phyloP scores from a whole-genome alignment of 1,140 invertebrate species.

The Potamilus streckersoni region DNA sequence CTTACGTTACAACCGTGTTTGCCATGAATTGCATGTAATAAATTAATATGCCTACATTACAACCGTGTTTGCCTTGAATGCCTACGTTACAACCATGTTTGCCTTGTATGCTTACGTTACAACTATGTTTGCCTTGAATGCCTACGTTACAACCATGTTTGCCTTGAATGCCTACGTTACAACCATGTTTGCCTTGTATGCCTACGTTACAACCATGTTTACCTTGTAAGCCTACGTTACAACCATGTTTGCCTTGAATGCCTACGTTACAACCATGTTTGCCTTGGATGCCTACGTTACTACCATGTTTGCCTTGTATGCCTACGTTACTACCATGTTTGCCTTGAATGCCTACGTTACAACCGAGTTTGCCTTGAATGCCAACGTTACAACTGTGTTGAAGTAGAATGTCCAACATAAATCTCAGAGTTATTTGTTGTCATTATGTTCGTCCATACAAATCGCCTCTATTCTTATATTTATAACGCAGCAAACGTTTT shows the following conservation, averaged over 20 bases:
- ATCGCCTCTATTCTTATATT: neutral
- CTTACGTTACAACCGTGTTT: neutral
- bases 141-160: neutral
- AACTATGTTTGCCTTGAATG: neutral
- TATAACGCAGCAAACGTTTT: too few relatives aligned
- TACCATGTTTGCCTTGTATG: neutral
- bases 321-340: neutral
- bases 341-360: neutral
- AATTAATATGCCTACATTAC: neutral
- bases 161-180: neutral
- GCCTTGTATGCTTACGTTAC: neutral
- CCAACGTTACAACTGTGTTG: neutral
- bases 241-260: neutral
- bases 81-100: neutral
- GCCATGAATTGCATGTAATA: too few relatives aligned
- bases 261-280: neutral
- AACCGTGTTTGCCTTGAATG: neutral
- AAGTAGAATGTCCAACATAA: too few relatives aligned
- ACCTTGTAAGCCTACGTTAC: neutral
- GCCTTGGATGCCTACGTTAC: neutral
- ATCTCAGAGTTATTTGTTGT: too few relatives aligned
- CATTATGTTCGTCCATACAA: neutral
- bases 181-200: neutral
- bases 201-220: neutral
- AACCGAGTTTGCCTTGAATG: neutral